phyloP scores from a whole-genome alignment of 2,797 vertebrate species.

The Schizothorax lantsangensis region DNA sequence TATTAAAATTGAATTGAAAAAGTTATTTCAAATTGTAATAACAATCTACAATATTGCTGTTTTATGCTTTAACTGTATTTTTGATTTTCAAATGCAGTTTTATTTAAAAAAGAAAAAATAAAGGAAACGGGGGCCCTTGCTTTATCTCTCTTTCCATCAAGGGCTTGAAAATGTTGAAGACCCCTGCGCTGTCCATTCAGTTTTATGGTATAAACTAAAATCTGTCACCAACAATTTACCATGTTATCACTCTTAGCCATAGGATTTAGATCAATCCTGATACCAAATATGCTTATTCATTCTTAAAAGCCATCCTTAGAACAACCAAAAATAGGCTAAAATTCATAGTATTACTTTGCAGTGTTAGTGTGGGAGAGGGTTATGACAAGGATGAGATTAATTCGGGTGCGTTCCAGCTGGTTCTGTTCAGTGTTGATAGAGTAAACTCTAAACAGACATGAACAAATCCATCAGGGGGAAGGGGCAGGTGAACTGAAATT shows the following conservation, averaged over 20 bases:
- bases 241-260: no score
- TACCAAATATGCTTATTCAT: slow-evolving; percentile 29
- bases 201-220: not conserved
- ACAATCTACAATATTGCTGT: no score
- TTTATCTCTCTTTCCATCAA: not conserved
- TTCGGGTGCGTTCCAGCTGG: slow-evolving; percentile 33
- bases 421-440: slow-evolving; percentile 58
- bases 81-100: no score
- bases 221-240: not conserved
- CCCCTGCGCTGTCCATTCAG: not conserved
- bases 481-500: slow-evolving; percentile 6
- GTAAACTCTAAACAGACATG: slow-evolving; percentile 60
- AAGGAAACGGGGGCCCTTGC: no score
- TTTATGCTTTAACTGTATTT: no score
- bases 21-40: no score
- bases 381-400: slow-evolving; percentile 39
- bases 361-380: slow-evolving; percentile 24
- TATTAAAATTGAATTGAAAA: not conserved
- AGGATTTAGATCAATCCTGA: not conserved
- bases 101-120: no score
- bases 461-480: slow-evolving; percentile 48
- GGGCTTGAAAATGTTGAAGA: not conserved
- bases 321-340: slow-evolving; percentile 22
- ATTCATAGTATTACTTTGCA: slow-evolving; percentile 12
- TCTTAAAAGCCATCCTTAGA: not conserved